phyloP scores from a whole-genome alignment of 2,797 vertebrate species.

The Pipistrellus pipistrellus region DNA sequence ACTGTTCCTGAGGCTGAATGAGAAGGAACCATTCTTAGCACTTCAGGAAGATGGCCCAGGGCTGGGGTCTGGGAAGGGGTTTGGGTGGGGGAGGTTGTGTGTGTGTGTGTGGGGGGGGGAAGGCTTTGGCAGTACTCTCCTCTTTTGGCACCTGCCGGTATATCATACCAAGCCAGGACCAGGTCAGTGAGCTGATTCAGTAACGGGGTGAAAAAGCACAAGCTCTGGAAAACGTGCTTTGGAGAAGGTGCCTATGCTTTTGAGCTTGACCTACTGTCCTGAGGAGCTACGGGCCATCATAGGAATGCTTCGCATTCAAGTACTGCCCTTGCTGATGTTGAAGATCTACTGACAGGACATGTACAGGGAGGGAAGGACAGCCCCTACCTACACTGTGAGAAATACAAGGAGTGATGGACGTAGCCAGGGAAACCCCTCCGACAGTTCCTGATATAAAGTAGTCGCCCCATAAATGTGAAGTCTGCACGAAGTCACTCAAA shows the following conservation, averaged over 20 bases:
- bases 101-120: too few relatives aligned
- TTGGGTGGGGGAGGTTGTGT: too few relatives aligned
- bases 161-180: neutral
- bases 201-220: neutral
- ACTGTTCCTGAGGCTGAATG: neutral
- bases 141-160: neutral
- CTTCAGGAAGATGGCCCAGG: neutral
- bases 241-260: neutral
- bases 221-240: neutral
- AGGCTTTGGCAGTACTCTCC: neutral
- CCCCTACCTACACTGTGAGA: neutral
- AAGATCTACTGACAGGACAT: neutral
- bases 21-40: neutral
- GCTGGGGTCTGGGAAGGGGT: rapidly evolving
- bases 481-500: neutral
- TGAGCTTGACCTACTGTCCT: neutral
- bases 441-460: neutral
- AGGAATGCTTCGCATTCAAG: neutral
- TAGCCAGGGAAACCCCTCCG: neutral
- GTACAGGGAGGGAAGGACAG: rapidly evolving
- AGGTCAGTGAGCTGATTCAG: neutral
- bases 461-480: neutral
- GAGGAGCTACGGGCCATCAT: neutral
- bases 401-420: neutral
- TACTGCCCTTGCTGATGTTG: neutral